phyloP scores from a whole-genome alignment of 2,797 vertebrate genomes.

The Amniataba percoides region DNA sequence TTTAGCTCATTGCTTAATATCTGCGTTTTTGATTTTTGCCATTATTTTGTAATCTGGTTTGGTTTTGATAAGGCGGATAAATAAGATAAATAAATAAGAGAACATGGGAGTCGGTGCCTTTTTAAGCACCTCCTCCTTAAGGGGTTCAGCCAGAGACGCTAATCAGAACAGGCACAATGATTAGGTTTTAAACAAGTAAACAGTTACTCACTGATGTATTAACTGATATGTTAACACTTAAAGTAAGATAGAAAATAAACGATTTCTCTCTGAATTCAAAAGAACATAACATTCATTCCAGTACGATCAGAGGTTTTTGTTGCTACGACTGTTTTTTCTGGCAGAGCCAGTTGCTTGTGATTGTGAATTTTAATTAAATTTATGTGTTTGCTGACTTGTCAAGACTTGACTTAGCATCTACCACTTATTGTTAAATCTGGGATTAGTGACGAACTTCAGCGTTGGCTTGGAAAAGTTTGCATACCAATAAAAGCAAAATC shows the following conservation, averaged over 20 bases:
- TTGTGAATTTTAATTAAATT: background rate
- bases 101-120: background rate
- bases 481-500: too few relatives aligned
- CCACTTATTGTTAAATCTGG: background rate
- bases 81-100: too few relatives aligned
- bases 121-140: background rate
- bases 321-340: background rate
- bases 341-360: background rate
- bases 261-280: background rate
- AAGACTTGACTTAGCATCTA: background rate
- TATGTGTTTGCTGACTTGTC: background rate
- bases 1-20: constrained; percentile 19
- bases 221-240: background rate
- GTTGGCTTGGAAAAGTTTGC: background rate
- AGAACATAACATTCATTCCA: background rate
- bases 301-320: background rate
- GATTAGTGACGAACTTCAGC: background rate
- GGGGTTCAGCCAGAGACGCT: background rate
- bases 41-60: constrained; percentile 19
- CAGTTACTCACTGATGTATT: constrained; percentile 29
- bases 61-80: constrained; percentile 18
- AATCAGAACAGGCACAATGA: constrained; percentile 20
- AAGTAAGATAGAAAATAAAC: background rate
- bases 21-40: constrained; percentile 13
- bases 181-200: constrained; percentile 20